phyloP scores from a whole-genome alignment of 2,888 invertebrate species.

The Xanthorhoe spadicearia region DNA sequence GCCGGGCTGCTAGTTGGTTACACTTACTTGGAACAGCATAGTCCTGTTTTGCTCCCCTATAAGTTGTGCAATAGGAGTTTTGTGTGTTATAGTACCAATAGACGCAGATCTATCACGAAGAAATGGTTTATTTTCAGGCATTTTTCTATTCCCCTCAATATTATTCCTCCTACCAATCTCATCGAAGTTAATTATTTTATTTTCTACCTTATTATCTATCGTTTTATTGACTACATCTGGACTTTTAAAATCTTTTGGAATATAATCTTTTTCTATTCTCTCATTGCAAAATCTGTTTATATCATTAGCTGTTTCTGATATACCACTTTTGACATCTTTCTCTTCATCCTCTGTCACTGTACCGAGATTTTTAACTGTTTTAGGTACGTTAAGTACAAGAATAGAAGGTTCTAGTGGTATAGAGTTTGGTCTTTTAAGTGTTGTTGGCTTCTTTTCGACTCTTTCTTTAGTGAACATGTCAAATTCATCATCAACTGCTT shows the following conservation, averaged over 20 bases:
- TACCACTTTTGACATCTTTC: constrained; percentile 60
- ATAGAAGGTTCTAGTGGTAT: constrained; percentile 64
- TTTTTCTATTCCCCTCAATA: constrained; percentile 43
- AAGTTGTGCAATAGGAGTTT: constrained; percentile 77
- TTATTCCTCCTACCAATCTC: constrained; percentile 59
- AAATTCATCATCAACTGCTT: constrained; percentile 77
- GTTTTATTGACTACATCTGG: constrained; percentile 11
- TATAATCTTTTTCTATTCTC: constrained; percentile 18
- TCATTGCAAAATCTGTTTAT: constrained; percentile 41
- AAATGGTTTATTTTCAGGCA: constrained; percentile 75
- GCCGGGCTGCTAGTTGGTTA: too few species aligned
- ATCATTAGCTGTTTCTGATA: constrained; percentile 64
- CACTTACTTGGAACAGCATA: constrained; percentile 95
- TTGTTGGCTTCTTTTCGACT: constrained; percentile 57
- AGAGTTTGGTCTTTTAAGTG: constrained; percentile 55
- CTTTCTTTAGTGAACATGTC: constrained; percentile 78
- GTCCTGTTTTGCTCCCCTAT: constrained; percentile 93
- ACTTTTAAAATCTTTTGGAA: constrained; percentile 1
- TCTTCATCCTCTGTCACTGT: constrained; percentile 76
- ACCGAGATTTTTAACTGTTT: constrained; percentile 62
- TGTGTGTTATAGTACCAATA: constrained; percentile 82
- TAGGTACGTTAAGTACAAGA: constrained; percentile 62
- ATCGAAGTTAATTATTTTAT: constrained; percentile 56
- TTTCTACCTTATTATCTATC: background rate
- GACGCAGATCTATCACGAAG: constrained; percentile 86